phyloP scores from a whole-genome alignment of 2,797 vertebrate genomes.

The Pogoniulus pusillus region DNA sequence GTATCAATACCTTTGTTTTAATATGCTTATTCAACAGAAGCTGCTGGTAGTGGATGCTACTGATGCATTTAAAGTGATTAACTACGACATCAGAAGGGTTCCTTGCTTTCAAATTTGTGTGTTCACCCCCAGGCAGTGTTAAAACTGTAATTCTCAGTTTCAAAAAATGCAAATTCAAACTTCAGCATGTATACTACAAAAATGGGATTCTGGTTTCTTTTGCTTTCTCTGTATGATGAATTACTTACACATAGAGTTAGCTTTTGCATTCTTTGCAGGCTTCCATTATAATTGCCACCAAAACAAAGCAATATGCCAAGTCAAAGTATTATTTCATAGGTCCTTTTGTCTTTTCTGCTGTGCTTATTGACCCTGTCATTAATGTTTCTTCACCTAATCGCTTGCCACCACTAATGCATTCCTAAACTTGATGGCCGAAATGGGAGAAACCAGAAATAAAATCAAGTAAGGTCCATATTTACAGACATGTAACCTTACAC shows the following conservation, averaged over 20 bases:
- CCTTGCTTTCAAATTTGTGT: slow-evolving; percentile 28
- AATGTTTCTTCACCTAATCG: slow-evolving; percentile 27
- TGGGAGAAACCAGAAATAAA: not conserved
- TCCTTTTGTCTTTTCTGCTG: slow-evolving; percentile 3
- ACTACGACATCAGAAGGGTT: slow-evolving; percentile 31
- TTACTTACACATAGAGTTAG: slow-evolving; percentile 20
- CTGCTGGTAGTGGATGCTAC: not conserved
- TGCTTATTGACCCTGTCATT: slow-evolving; percentile 17
- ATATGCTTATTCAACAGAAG: slow-evolving; percentile 27
- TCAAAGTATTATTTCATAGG: slow-evolving; percentile 13
- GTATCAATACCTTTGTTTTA: not conserved
- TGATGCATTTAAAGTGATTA: slow-evolving; percentile 37
- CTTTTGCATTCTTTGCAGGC: not conserved
- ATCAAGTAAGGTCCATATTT: not conserved
- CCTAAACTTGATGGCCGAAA: not conserved
- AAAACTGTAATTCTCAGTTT: slow-evolving; percentile 31
- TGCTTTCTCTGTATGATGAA: slow-evolving; percentile 14
- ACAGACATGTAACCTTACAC: not conserved
- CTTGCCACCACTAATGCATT: not conserved
- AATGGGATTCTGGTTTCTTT: slow-evolving; percentile 4
- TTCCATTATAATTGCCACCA: not conserved
- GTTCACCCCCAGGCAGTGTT: not conserved
- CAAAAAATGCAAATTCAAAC: not conserved
- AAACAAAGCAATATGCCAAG: not conserved
- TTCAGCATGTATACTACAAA: not conserved